Evolutionary conservation across 2,797 vertebrate species (phyloP), one percentile per base, ranked within the genome.

Genomic region (Meriones psammophilus): DNA sequence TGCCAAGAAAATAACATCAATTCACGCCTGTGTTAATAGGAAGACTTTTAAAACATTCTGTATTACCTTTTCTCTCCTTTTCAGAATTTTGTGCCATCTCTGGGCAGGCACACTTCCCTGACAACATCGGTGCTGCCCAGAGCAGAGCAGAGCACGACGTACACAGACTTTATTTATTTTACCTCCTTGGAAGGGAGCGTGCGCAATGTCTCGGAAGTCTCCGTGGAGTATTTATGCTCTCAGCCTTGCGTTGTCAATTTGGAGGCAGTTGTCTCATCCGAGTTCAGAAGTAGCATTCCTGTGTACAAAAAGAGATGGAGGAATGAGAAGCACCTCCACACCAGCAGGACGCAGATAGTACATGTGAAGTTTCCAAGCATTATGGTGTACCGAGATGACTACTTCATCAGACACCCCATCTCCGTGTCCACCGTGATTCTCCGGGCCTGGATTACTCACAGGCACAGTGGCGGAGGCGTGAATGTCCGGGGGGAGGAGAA

Each of bases 301-400:
- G 98, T 99, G 64, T 99, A 99, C 95, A 99, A 99, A 96, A 99
- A 98, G 95, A 98, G 98, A 66, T 99, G 99, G 99, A 99, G 98
- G 96, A 98, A 98, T 8, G 97, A 98, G 92, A 97, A 98, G 3
- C 97, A 97, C 28, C 96, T 99, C 56, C 96, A 96, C 54, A 98
- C 97, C 79, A 97, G 97, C 90, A 98, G 98, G 96, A 99, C 97
- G 28, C 99, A 97, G 71, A 98, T 96, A 30, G 98, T 99, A 39
- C 98, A 30, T 46, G 98, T 99, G 97, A 98, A 97, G 87, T 98
- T 99, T 95, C 99, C 99, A 0, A 98, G 98, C 50, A 98, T 98
- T 68, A 98, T 99, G 98, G 98, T 99, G 77, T 99, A 99, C 98
- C 98, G 98, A 94, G 98, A 97, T 1, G 98, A 99, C 95, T 98